Evolutionary conservation across 2,888 invertebrate genomes (phyloP).

Genomic region (Epinotia demarniana): DNA sequence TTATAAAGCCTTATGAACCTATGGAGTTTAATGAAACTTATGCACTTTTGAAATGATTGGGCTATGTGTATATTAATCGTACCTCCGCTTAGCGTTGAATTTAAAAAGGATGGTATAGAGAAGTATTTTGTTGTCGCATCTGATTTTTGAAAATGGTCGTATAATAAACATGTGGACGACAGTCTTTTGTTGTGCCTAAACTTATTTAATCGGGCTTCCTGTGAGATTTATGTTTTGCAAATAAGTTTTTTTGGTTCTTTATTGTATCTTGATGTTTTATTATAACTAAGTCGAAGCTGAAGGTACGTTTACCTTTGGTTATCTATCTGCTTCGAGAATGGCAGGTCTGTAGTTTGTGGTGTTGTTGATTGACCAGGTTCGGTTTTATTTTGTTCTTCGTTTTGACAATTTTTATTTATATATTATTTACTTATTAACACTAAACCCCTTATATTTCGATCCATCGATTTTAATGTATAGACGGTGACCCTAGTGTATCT

Average conservation of each 20-base stretch:
- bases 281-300: neutral
- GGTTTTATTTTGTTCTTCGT: too few species aligned
- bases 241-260: slow-evolving; percentile 1
- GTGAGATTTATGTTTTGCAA: slow-evolving; percentile 34
- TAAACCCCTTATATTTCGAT: too few species aligned
- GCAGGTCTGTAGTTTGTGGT: too few species aligned
- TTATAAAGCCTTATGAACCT: neutral
- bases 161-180: slow-evolving; percentile 34
- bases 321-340: neutral
- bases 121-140: neutral
- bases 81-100: neutral
- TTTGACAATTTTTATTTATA: too few species aligned
- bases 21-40: neutral
- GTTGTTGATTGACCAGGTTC: too few species aligned
- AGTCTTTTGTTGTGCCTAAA: slow-evolving; percentile 29
- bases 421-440: too few species aligned
- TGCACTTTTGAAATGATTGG: slow-evolving; percentile 3
- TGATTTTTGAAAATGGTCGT: neutral
- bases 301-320: neutral
- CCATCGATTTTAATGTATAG: too few species aligned
- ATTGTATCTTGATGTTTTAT: neutral
- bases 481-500: too few species aligned
- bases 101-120: neutral
- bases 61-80: slow-evolving; percentile 10
- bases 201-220: slow-evolving; percentile 42